Evolutionary conservation across 2,888 invertebrate genomes (phyloP), one percentile per base, ranked within the genome.

Genomic region (Parasteatoda lunata): DNA sequence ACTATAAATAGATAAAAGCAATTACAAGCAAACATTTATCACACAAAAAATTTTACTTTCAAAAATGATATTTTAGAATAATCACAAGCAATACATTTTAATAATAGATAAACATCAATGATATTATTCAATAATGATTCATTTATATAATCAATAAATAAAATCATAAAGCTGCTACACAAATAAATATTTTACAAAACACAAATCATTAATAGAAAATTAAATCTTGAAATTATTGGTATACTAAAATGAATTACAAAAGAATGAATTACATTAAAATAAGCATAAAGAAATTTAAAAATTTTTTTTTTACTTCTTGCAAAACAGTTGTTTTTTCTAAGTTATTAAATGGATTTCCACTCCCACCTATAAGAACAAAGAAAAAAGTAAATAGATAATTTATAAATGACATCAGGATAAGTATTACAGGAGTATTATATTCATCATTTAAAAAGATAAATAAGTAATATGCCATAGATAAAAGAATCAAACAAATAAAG

Each of bases 251-350:
- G n/a, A n/a, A 7, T 8, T 15, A 15, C 3, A 45, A 1, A 48
- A 66, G 48, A 30, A 59, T 5, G 11, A n/a, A n/a, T 47, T 30
- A 15, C 13, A 52, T 5, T 6, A 49, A n/a, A 65, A 65, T 13
- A 69, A 1, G 9, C 15, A 48, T 51, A 3, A 52, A 1, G 51
- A 65, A 66, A 47, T 48, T 13, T n/a, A 64, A 13, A 77, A 73
- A n/a, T 64, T 64, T 69, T 4, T 54, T 13, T 70, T 90, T 88
- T 88, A 93, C 93, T 91, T 99, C 99, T 93, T 99, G 99, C 48
- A 99, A 94, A 59, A 99, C 97, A 4, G 97, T 95, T 0, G 98
- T 98, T 92, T 99, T 99, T 91, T 99, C 99, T 91, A 99, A 93
- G 91, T 96, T 96, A 91, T 96, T 95, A 92, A 96, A 99, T 47